phyloP scores from a whole-genome alignment of 2,797 vertebrate species.

The Rhynchonycteris naso region DNA sequence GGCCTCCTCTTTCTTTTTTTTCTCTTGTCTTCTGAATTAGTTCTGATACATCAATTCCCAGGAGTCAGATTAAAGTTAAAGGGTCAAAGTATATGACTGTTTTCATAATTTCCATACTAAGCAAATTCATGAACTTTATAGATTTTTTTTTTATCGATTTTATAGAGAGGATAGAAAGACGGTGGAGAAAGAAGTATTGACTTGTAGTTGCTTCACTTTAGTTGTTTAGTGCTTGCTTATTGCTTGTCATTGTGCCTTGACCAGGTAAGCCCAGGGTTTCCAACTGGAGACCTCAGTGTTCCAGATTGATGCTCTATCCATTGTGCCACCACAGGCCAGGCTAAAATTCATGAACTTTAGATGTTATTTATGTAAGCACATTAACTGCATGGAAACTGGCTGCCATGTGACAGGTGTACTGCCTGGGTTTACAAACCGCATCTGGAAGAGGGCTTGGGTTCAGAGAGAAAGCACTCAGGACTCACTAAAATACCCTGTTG shows the following conservation, averaged over 20 bases:
- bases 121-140: neutral
- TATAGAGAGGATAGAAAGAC: too few relatives aligned
- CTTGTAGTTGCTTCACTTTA: too few relatives aligned
- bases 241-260: too few relatives aligned
- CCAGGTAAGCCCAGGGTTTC: too few relatives aligned
- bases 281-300: too few relatives aligned
- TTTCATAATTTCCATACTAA: slow-evolving; percentile 1
- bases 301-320: too few relatives aligned
- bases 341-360: neutral
- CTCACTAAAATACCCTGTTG: neutral
- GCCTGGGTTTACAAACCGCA: neutral
- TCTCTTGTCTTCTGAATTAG: neutral
- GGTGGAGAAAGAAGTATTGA: too few relatives aligned
- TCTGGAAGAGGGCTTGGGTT: neutral
- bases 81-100: neutral
- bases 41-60: slow-evolving; percentile 10
- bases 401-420: neutral
- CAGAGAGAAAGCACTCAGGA: neutral
- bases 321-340: too few relatives aligned
- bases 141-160: too few relatives aligned
- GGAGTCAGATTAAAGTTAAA: slow-evolving; percentile 37
- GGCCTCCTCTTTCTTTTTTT: neutral
- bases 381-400: neutral
- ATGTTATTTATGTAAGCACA: slow-evolving; percentile 12
- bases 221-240: too few relatives aligned